Evolutionary conservation across 2,888 invertebrate genomes (phyloP).

Genomic region (Polydrusus tereticollis): DNA sequence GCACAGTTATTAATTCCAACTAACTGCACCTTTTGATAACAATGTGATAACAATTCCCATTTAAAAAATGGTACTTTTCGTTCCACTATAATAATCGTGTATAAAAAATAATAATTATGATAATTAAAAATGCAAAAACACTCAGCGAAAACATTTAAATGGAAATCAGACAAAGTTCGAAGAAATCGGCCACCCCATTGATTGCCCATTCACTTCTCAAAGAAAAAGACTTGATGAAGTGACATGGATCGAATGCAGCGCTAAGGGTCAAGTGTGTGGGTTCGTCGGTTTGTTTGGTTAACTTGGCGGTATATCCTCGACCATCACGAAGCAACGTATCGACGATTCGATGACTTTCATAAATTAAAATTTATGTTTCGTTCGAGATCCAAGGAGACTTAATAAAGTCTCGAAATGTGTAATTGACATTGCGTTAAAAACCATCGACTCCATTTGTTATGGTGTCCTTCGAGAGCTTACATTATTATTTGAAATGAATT

Average conservation of each 20-base stretch:
- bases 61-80: too few relatives aligned
- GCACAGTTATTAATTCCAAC: too few relatives aligned
- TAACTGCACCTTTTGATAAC: too few relatives aligned
- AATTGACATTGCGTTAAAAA: constrained; percentile 47
- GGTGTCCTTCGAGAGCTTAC: constrained; percentile 29
- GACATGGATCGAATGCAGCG: constrained; percentile 56
- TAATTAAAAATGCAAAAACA: constrained; percentile 3
- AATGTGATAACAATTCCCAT: too few relatives aligned
- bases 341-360: constrained; percentile 48
- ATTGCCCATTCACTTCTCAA: constrained; percentile 35
- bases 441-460: constrained; percentile 40
- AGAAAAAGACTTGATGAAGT: constrained; percentile 60
- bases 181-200: constrained; percentile 44
- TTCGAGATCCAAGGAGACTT: constrained; percentile 44
- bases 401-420: constrained; percentile 45
- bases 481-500: constrained; percentile 33
- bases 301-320: constrained; percentile 40
- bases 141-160: constrained; percentile 8
- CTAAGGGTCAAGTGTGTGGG: constrained; percentile 61
- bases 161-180: constrained; percentile 19
- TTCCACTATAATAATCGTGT: background rate
- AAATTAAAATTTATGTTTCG: constrained; percentile 50
- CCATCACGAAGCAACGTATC: constrained; percentile 27
- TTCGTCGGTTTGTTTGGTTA: constrained; percentile 48
- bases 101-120: background rate